Conservation (phyloP, 2,113 vertebrate species). For the Nibea coibor region DNA sequence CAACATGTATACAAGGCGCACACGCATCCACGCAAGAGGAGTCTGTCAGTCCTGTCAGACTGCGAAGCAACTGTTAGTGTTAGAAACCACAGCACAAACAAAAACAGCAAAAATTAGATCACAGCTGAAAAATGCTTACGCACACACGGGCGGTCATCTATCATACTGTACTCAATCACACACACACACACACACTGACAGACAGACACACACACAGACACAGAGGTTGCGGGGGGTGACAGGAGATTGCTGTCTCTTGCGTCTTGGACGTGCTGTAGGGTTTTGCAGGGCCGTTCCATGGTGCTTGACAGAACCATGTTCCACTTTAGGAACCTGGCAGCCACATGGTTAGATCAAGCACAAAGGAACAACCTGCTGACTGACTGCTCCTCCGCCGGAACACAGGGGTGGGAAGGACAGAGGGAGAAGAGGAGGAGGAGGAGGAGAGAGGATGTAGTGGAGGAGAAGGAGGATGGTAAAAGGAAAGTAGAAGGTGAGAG, state of each 20-base stretch:
- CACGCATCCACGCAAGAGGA: conserved; percentile 36
- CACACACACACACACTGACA: conserved; percentile 9
- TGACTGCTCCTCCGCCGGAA: conserved; percentile 95
- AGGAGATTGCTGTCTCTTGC: conserved; percentile 77
- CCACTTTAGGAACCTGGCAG: conserved; percentile 96
- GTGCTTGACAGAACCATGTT: conserved; percentile 99
- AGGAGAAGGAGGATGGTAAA: conserved; percentile 31
- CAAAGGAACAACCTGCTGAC: conserved; percentile 99
- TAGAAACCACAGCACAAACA: conserved; percentile 49
- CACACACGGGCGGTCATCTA: conserved; percentile 35
- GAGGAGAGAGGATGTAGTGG: not conserved
- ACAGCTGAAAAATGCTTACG: conserved; percentile 33
- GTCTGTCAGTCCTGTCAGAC: conserved; percentile 58
- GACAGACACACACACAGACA: conserved; percentile 25
- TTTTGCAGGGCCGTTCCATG: conserved; percentile 98
- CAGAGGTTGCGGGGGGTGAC: conserved; percentile 25
- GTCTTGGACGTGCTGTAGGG: conserved; percentile 97
- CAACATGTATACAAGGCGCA: conserved; percentile 8
- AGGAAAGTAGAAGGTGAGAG: not conserved
- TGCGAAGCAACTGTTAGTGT: conserved; percentile 56
- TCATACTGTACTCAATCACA: conserved; percentile 26
- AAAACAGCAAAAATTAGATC: conserved; percentile 36
- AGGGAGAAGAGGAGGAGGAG: conserved; percentile 67
- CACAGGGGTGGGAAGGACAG: conserved; percentile 84
- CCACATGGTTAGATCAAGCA: conserved; percentile 99